These are phyloP conservation scores for Plagiodera versicolora DNA, from an alignment of 2,888 invertebrate species.

Conservation along the genomic window DNA sequence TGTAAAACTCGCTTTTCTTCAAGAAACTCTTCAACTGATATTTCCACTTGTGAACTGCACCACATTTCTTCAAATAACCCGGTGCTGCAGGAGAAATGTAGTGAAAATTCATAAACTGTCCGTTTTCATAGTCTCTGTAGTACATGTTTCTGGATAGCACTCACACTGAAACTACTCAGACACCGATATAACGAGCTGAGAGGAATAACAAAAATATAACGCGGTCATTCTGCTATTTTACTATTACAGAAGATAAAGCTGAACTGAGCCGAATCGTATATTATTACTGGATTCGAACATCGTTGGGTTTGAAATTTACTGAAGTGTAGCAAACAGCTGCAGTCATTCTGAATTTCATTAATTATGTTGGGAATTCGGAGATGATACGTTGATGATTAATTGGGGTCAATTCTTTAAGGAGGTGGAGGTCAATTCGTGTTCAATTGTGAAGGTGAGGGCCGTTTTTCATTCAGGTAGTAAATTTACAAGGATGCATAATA, in stretches of 20 bases:
- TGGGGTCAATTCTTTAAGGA: constrained; percentile 21
- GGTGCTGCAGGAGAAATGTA: constrained; percentile 45
- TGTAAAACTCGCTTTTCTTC: constrained; percentile 41
- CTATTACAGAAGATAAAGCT: constrained; percentile 22
- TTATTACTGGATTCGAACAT: constrained; percentile 20
- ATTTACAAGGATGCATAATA: too few relatives aligned
- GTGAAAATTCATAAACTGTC: constrained; percentile 28
- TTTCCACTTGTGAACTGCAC: constrained; percentile 45
- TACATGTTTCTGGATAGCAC: constrained; percentile 32
- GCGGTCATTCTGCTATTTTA: background rate
- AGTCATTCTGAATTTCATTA: constrained; percentile 16
- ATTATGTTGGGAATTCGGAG: constrained; percentile 2
- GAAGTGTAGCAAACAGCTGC: constrained; percentile 40
- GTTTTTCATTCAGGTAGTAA: too few relatives aligned
- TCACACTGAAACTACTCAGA: background rate
- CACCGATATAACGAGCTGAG: background rate
- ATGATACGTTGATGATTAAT: constrained; percentile 13
- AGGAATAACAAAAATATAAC: constrained; percentile 8
- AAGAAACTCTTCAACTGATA: constrained; percentile 46
- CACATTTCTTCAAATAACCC: constrained; percentile 46
- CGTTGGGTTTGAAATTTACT: constrained; percentile 24
- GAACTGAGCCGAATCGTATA: constrained; percentile 23
- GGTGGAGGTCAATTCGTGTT: constrained; percentile 18
- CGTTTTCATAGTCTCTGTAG: constrained; percentile 34
- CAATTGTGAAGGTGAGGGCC: background rate